Base-by-base conservation (phyloP, 2,888 invertebrate genomes). In the Phlogophora meticulosa region DNA sequence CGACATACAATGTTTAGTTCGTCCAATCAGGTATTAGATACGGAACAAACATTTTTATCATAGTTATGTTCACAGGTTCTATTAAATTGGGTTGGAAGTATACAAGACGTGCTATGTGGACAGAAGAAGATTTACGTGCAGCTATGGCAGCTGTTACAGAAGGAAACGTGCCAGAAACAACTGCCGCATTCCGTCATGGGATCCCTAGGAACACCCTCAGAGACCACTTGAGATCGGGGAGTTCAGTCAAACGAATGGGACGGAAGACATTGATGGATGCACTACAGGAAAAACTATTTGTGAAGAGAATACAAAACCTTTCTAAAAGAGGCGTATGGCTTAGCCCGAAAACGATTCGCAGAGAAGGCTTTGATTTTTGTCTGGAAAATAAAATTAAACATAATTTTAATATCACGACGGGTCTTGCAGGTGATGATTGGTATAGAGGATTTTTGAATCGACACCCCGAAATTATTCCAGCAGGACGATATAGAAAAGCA, bases 341-440 rank as follows among this genome's bases (percentile, higher is more conserved):
- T 28, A 4, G n/a, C 2, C 13, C 17, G 13, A 42, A 43, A 17
- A 28, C 28, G 10, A 56, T 28, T 28, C 13, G 28, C 28, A 43
- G n/a, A 40, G 24, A 40, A 42, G 55, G 17, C 1, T 55, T 28
- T 38, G 15, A n/a, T 20, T 65, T 38, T 43, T 48, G 52, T 24
- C 2, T 49, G 4, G 38, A 60, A 46, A 11, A 53, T 53, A 15
- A 24, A 24, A 61, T 61, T 38, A 34, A 24, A 46, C 32, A 66
- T 24, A 48, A 53, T 24, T 66, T 66, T 48, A 53, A 66, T 42
- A 48, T 13, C 11, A 42, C 9, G 9, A 24, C 40, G 4, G 66
- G 53, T 9, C 34, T 48, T 7, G 66, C 66, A 5, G 62, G 62
- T 7, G 2, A 5, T n/a, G 10, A 61, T 10, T 66, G 66, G 61